phyloP scores from a whole-genome alignment of 1,140 invertebrate species.

The Lineus longissimus region DNA sequence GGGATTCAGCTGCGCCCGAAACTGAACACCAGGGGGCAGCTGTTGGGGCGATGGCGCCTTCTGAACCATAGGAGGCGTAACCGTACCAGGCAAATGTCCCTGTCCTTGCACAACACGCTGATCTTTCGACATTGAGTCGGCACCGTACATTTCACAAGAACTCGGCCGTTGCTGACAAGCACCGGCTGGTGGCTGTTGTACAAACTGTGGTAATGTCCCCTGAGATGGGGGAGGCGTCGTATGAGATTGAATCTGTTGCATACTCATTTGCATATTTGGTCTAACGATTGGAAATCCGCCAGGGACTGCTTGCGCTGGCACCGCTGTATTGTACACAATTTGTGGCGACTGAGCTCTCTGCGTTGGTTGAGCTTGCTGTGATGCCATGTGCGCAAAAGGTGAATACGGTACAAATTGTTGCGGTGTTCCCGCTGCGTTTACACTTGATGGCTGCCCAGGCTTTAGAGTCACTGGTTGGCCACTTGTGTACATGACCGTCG shows the following conservation, averaged over 20 bases:
- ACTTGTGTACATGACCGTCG: too few species aligned
- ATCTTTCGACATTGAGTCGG: not conserved
- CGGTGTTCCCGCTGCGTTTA: too few species aligned
- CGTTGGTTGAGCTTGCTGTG: not conserved
- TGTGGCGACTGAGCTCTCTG: not conserved
- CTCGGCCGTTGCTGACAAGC: not conserved
- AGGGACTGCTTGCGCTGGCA: not conserved
- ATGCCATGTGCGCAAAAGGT: not conserved
- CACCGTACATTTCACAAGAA: not conserved
- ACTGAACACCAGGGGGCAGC: not conserved
- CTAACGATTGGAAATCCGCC: not conserved
- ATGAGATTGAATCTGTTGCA: slow-evolving; percentile 1
- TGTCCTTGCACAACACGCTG: not conserved
- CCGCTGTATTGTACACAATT: not conserved
- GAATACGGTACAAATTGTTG: too few species aligned
- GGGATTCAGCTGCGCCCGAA: not conserved
- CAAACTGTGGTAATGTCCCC: not conserved
- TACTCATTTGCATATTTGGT: slow-evolving; percentile 6
- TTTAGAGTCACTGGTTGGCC: too few species aligned
- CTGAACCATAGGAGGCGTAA: not conserved
- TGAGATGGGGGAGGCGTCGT: slow-evolving; percentile 3
- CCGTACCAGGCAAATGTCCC: not conserved
- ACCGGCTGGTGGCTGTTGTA: not conserved
- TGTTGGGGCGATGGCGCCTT: not conserved
- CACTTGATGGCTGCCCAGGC: too few species aligned